phyloP scores from a whole-genome alignment of 2,797 vertebrate genomes.

The Columba guinea region DNA sequence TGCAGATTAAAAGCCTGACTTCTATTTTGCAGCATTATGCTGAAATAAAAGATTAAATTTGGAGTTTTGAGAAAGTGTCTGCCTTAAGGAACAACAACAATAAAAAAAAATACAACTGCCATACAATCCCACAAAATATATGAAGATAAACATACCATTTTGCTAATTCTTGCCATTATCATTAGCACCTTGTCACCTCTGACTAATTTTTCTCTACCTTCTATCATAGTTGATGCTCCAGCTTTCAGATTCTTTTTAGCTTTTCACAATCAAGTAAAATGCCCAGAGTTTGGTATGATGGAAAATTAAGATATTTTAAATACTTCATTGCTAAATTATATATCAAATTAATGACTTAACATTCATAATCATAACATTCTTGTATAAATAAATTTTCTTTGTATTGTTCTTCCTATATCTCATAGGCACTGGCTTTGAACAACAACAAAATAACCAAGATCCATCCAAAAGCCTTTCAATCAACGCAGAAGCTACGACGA shows the following conservation, averaged over 20 bases:
- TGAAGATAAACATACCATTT: neutral
- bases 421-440: slow-evolving; percentile 92
- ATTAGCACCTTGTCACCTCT: neutral
- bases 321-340: neutral
- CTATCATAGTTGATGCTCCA: neutral
- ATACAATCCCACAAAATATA: neutral
- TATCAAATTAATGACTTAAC: neutral
- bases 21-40: neutral
- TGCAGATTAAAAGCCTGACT: neutral
- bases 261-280: neutral
- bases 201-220: neutral
- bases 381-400: neutral
- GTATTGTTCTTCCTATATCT: neutral
- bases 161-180: neutral
- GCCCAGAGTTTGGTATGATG: neutral
- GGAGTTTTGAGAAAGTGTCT: neutral
- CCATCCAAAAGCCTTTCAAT: slow-evolving; percentile 91
- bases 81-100: neutral
- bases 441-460: slow-evolving; percentile 95
- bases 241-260: neutral
- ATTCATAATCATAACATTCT: neutral
- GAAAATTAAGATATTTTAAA: neutral
- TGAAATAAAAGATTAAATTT: neutral
- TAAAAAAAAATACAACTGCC: rapidly evolving
- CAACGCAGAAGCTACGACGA: slow-evolving; percentile 86